Conservation (phyloP, 2,113 vertebrate genomes). For the Corynorhinus townsendii region DNA sequence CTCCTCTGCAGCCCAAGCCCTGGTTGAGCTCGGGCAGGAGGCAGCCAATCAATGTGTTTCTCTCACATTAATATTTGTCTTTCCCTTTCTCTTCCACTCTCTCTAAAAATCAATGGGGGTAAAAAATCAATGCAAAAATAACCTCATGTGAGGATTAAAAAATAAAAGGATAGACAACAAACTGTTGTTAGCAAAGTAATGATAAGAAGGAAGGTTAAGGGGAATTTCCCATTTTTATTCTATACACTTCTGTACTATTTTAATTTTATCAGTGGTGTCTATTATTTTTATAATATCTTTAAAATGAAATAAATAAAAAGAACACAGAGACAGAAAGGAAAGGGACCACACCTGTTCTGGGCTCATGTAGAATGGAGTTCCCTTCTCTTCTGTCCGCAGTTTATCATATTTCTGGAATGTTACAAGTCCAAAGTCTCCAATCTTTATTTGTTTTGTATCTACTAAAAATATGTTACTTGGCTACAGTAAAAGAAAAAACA, state of each 20-base stretch:
- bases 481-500: slow-evolving; percentile 70
- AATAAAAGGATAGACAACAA: not conserved
- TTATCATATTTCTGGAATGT: slow-evolving; percentile 68
- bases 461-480: slow-evolving; percentile 91
- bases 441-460: slow-evolving; percentile 81
- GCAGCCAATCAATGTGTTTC: too few relatives aligned
- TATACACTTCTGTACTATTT: not conserved
- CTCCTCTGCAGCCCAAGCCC: too few relatives aligned
- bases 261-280: not conserved
- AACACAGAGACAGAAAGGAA: not conserved
- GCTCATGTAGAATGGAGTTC: slow-evolving; percentile 78
- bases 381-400: slow-evolving; percentile 70
- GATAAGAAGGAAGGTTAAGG: not conserved
- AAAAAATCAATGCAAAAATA: too few relatives aligned
- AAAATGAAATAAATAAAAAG: not conserved
- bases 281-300: not conserved
- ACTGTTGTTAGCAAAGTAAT: not conserved
- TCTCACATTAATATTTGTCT: too few relatives aligned
- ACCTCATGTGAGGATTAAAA: too few relatives aligned
- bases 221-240: not conserved
- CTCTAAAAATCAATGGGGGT: too few relatives aligned
- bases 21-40: too few relatives aligned
- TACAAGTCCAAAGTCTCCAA: slow-evolving; percentile 92
- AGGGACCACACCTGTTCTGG: slow-evolving; percentile 80
- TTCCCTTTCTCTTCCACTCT: too few relatives aligned